phyloP scores from a whole-genome alignment of 2,888 invertebrate species.

The Eilema griseolum region DNA sequence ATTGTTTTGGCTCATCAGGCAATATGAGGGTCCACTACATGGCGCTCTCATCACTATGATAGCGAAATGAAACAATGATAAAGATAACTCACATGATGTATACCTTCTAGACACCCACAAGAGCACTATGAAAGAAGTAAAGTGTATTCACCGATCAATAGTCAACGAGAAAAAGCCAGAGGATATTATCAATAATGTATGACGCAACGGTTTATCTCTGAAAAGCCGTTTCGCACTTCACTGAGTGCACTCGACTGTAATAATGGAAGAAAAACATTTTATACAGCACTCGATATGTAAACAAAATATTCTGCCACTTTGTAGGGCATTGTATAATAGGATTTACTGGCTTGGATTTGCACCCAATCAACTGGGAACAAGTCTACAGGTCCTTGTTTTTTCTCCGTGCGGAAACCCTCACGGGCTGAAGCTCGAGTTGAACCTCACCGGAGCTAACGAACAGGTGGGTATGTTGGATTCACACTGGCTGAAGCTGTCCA shows the following conservation, averaged over 20 bases:
- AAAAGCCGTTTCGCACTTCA: conserved; percentile 13
- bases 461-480: too few relatives aligned
- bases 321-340: background rate
- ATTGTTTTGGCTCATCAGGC: background rate
- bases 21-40: too few relatives aligned
- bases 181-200: conserved; percentile 21
- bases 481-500: too few relatives aligned
- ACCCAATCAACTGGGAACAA: background rate
- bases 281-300: conserved; percentile 6
- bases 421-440: too few relatives aligned
- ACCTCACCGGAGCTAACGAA: too few relatives aligned
- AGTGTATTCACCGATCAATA: conserved; percentile 2
- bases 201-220: conserved; percentile 14
- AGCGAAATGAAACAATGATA: too few relatives aligned
- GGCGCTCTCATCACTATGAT: background rate
- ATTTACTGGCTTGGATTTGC: background rate
- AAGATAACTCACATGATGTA: background rate
- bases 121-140: background rate
- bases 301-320: conserved; percentile 8
- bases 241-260: conserved; percentile 9
- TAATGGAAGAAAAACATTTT: conserved; percentile 16
- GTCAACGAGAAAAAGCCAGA: conserved; percentile 5
- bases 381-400: too few relatives aligned
- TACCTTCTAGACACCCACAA: background rate
- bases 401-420: too few relatives aligned